Conservation (phyloP, 2,113 vertebrate species). For the Nipponia nippon region DNA sequence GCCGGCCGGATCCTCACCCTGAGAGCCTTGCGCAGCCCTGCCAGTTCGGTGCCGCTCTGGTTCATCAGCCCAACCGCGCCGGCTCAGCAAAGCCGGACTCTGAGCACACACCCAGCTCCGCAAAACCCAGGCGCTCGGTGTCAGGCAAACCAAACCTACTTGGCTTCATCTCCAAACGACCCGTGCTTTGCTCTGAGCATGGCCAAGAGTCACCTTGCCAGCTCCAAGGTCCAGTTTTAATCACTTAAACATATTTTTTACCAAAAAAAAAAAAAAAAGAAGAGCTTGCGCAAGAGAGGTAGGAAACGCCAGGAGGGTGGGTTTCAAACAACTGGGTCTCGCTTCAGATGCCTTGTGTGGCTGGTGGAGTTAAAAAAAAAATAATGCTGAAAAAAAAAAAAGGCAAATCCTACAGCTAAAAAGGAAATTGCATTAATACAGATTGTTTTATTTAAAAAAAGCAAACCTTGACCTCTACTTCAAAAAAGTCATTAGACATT, state of each 20-base stretch:
- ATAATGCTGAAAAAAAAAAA: neutral
- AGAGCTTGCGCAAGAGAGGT: neutral
- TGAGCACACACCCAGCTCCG: neutral
- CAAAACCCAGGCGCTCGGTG: neutral
- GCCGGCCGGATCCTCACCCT: neutral
- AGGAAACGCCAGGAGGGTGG: conserved; percentile 11
- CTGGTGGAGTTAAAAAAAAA: conserved; percentile 15
- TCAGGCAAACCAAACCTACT: neutral
- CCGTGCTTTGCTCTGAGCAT: neutral
- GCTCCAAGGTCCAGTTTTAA: neutral
- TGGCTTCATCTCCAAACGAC: neutral
- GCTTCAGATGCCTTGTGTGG: conserved; percentile 18
- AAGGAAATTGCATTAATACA: conserved; percentile 78
- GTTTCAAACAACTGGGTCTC: conserved; percentile 44
- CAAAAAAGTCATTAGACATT: conserved; percentile 74
- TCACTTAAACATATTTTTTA: neutral
- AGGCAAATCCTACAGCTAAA: conserved; percentile 35
- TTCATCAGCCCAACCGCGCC: neutral
- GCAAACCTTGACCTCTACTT: conserved; percentile 74
- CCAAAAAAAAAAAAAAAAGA: neutral
- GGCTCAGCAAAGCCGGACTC: neutral
- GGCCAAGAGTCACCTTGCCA: neutral
- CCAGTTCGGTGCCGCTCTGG: neutral
- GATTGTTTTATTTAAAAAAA: conserved; percentile 80
- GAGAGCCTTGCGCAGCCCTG: neutral